A percentile compares a stretch with the other conserved stretches of the same genome.
Evolutionary conservation across 2,113 vertebrate genomes (phyloP).

Genomic region (Noctilio leporinus): DNA sequence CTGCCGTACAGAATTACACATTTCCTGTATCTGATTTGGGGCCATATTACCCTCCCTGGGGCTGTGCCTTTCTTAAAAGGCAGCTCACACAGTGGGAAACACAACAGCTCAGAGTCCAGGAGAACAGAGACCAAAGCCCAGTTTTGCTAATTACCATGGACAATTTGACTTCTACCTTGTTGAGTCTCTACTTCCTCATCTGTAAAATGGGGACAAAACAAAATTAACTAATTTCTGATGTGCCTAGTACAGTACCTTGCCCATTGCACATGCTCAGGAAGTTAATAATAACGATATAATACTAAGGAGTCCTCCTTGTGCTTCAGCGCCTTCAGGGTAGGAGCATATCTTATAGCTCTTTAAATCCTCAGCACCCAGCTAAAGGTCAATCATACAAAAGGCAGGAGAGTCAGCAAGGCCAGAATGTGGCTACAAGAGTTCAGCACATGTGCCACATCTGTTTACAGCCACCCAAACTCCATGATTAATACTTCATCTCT

Average conservation of each 20-base stretch:
- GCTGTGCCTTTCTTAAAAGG: background rate
- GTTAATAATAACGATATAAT: background rate
- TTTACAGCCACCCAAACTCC: background rate
- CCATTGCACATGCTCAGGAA: background rate
- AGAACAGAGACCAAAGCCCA: background rate
- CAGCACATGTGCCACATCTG: accelerated
- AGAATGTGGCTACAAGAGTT: background rate
- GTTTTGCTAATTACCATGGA: background rate
- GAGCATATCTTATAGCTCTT: background rate
- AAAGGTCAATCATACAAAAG: background rate
- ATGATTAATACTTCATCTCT: constrained; percentile 52
- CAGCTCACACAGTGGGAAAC: background rate
- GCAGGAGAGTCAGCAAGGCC: background rate
- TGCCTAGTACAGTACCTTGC: background rate
- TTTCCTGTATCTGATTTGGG: too few species aligned
- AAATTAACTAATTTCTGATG: background rate
- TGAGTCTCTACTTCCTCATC: background rate
- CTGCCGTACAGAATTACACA: background rate
- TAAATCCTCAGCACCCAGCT: background rate
- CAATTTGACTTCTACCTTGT: background rate
- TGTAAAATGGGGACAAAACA: background rate
- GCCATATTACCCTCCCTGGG: background rate
- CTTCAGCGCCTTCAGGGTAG: background rate
- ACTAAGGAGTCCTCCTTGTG: background rate
- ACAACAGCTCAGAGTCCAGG: background rate